Evolutionary conservation across 2,888 invertebrate species (phyloP), one percentile per base, ranked within the genome.

Genomic region (Agrochola macilenta): DNA sequence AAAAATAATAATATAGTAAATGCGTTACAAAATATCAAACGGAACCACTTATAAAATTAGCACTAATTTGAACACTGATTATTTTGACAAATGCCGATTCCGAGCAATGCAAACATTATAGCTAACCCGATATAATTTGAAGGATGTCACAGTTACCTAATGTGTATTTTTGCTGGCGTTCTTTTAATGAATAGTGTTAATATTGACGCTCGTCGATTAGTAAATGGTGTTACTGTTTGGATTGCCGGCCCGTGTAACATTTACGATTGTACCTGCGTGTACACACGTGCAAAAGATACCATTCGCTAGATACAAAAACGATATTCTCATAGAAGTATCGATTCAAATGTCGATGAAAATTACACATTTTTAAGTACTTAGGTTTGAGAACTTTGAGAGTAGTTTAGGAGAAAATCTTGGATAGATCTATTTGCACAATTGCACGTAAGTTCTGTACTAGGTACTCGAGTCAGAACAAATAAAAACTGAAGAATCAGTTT

Each of bases 141-240:
- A 68, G 58, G 60, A 79, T 65, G 30, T 82, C 72, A 71, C 76
- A 75, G 75, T 83, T 74, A 61, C 63, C 20, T 52, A 68, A 76
- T 74, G n/a, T 69, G 54, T 78, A 66, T 71, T 63, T 75, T 76
- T 77, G 68, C 69, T 73, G 66, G 74, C n/a, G 57, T n/a, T 74
- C 57, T 79, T 75, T 61, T 74, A 74, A 72, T 71, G 26, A 12
- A 52, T 26, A 75, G n/a, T 66, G 77, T 66, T 69, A 86, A 88
- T 86, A 87, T 88, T 87, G 76, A 83, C 76, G 58, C 12, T 58
- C 46, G 76, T 64, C 66, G 78, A 74, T 82, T 82, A 79, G 76
- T 71, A 49, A 43, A 82, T 81, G 74, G 78, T 80, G 81, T 80
- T 74, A 81, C 60, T 82, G 75, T 80, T 88, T 83, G 69, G 35